phyloP scores from a whole-genome alignment of 2,797 vertebrate genomes.

The Darevskia mixta region DNA sequence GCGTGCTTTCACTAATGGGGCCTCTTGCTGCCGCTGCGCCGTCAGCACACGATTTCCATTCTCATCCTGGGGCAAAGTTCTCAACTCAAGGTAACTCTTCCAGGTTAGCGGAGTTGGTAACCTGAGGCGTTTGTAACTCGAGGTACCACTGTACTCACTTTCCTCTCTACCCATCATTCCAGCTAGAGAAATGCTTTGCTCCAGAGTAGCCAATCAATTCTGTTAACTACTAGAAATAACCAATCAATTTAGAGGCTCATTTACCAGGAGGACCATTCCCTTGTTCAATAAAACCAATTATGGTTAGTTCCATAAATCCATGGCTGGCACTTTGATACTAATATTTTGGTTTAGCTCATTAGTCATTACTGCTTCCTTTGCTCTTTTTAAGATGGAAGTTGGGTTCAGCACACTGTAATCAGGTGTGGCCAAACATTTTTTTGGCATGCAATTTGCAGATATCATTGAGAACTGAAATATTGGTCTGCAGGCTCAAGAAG shows the following conservation, averaged over 20 bases:
- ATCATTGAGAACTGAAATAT: background rate
- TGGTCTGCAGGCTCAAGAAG: background rate
- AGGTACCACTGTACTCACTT: background rate
- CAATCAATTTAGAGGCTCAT: slow-evolving; percentile 38
- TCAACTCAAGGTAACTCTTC: too few species aligned
- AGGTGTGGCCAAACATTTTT: slow-evolving; percentile 17
- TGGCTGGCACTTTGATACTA: background rate
- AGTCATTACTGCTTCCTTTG: background rate
- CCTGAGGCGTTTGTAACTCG: too few species aligned
- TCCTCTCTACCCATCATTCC: background rate
- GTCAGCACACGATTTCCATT: too few species aligned
- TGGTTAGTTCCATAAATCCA: slow-evolving; percentile 40
- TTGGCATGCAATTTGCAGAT: background rate
- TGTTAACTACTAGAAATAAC: slow-evolving; percentile 40
- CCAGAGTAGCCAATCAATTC: slow-evolving; percentile 39
- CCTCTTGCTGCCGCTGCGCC: too few species aligned
- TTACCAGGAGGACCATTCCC: slow-evolving; percentile 18
- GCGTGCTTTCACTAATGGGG: too few species aligned
- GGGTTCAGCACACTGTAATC: slow-evolving; percentile 4
- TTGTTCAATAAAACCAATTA: slow-evolving; percentile 45
- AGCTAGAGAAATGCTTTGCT: slow-evolving; percentile 18
- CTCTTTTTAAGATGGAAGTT: slow-evolving; percentile 17
- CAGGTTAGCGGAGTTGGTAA: too few species aligned
- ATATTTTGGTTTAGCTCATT: slow-evolving; percentile 14
- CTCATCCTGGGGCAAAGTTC: too few species aligned